Conservation (phyloP, 2,113 vertebrate species). For the Coracopsis vasa region DNA sequence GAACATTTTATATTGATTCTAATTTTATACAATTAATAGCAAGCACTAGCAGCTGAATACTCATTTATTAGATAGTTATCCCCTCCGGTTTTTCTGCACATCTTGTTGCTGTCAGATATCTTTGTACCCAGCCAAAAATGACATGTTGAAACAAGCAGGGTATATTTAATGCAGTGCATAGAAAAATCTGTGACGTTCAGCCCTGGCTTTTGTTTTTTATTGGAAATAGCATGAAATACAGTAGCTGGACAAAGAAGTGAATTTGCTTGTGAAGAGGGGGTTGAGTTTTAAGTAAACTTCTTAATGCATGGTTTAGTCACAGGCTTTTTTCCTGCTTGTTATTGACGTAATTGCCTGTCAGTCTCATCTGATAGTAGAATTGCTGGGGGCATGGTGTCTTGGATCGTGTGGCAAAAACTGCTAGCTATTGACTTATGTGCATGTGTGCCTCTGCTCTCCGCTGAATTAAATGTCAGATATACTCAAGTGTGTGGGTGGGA, state of each 20-base stretch:
- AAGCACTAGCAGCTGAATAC: slow-evolving; percentile 13
- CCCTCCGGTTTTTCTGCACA: background rate
- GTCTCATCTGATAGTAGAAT: slow-evolving; percentile 52
- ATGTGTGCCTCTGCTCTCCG: slow-evolving; percentile 5
- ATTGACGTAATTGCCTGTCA: slow-evolving; percentile 58
- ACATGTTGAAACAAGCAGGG: background rate
- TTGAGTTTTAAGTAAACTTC: slow-evolving; percentile 42
- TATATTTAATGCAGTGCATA: background rate
- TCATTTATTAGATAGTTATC: slow-evolving; percentile 36
- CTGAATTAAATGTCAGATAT: slow-evolving; percentile 60
- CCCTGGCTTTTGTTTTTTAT: background rate
- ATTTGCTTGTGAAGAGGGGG: background rate
- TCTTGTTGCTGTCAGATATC: slow-evolving; percentile 30
- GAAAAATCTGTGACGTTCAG: background rate
- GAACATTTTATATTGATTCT: slow-evolving; percentile 43
- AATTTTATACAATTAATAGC: slow-evolving; percentile 53
- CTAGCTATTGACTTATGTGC: slow-evolving; percentile 40
- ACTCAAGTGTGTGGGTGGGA: slow-evolving; percentile 13
- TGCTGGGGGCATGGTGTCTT: slow-evolving; percentile 57
- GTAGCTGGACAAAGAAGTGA: background rate
- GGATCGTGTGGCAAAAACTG: slow-evolving; percentile 40
- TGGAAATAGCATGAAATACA: background rate
- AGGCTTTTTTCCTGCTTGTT: slow-evolving; percentile 45
- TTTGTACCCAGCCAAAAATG: slow-evolving; percentile 34
- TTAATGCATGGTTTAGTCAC: slow-evolving; percentile 30